These are phyloP conservation scores for Rhagium mordax DNA, from an alignment of 2,888 invertebrate species.

Conservation along the genomic window DNA sequence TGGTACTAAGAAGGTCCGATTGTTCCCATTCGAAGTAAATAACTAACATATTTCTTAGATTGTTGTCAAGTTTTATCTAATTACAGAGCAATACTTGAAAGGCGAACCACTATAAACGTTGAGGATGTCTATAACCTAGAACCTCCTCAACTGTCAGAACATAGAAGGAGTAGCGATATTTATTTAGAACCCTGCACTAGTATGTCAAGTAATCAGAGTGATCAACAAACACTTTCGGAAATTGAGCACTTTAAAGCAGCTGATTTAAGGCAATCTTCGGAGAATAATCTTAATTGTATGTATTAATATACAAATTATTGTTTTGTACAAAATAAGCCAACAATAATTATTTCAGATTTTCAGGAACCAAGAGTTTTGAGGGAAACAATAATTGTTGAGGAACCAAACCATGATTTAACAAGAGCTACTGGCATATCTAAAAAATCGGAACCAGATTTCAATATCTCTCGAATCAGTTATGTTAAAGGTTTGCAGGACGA, in stretches of 20 bases:
- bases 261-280: background rate
- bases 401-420: slow-evolving; percentile 46
- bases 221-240: slow-evolving; percentile 41
- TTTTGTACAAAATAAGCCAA: background rate
- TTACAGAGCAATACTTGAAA: slow-evolving; percentile 44
- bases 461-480: slow-evolving; percentile 68
- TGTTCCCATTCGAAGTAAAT: slow-evolving; percentile 37
- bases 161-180: slow-evolving; percentile 64
- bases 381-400: slow-evolving; percentile 56
- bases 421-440: slow-evolving; percentile 42
- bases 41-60: background rate
- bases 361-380: slow-evolving; percentile 29
- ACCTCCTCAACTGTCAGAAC: slow-evolving; percentile 48
- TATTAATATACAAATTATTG: no score
- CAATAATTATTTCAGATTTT: slow-evolving; percentile 30
- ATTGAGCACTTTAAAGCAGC: slow-evolving; percentile 36
- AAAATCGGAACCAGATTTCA: slow-evolving; percentile 56
- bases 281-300: background rate
- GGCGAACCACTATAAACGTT: slow-evolving; percentile 31
- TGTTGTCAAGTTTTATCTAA: background rate
- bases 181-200: slow-evolving; percentile 60
- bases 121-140: slow-evolving; percentile 49
- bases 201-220: slow-evolving; percentile 17
- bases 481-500: slow-evolving; percentile 82
- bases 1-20: slow-evolving; percentile 41